Evolutionary conservation across 2,888 invertebrate genomes (phyloP).

Genomic region (Apamea epomidion): DNA sequence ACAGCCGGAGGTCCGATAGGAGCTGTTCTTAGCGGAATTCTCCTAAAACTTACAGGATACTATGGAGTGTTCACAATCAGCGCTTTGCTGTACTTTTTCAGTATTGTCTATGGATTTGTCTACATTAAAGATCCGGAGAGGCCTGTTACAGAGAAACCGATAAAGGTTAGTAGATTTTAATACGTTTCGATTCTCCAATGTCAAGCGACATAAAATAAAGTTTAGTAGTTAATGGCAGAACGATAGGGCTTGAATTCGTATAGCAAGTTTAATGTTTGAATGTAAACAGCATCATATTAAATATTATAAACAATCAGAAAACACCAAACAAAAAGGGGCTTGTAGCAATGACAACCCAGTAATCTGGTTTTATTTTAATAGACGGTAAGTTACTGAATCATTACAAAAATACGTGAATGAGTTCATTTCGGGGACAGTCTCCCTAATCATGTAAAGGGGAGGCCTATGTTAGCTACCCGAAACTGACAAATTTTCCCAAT

Average conservation of each 20-base stretch:
- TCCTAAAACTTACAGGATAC: slow-evolving; percentile 85
- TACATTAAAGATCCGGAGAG: slow-evolving; percentile 83
- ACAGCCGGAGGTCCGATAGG: slow-evolving; percentile 85
- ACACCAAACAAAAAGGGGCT: not conserved
- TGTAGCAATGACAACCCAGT: not conserved
- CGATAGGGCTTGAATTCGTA: too few relatives aligned
- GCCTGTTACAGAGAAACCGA: slow-evolving; percentile 67
- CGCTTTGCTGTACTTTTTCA: slow-evolving; percentile 82
- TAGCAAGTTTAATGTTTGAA: not conserved
- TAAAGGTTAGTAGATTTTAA: slow-evolving; percentile 68
- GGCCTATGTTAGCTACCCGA: too few relatives aligned
- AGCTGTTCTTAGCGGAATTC: slow-evolving; percentile 83
- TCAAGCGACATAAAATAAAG: not conserved
- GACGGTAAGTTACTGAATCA: not conserved
- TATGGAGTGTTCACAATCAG: slow-evolving; percentile 88
- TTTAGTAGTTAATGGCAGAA: not conserved
- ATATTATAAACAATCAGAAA: not conserved
- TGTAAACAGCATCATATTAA: not conserved
- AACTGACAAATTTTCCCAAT: too few relatives aligned
- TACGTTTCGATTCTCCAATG: not conserved
- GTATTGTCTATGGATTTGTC: slow-evolving; percentile 84
- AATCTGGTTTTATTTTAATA: too few relatives aligned
- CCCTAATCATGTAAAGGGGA: not conserved
- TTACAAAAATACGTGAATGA: not conserved
- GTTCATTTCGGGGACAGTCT: not conserved